phyloP scores from a whole-genome alignment of 2,888 invertebrate species.

The Lasioglossum vierecki region DNA sequence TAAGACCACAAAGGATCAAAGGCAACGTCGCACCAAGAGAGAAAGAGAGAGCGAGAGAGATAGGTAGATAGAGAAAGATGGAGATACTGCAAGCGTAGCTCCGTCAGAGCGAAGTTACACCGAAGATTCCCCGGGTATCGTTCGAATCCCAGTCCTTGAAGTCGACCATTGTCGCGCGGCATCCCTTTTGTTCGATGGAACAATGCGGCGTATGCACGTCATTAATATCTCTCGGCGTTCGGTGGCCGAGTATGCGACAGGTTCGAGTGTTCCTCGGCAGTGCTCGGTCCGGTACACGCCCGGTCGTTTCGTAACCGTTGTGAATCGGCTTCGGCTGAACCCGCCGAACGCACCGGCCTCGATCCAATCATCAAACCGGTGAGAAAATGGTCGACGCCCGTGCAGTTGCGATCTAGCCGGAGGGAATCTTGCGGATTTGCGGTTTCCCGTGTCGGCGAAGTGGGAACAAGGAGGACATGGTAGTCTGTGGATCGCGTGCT shows the following conservation, averaged over 20 bases:
- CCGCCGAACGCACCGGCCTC: background rate
- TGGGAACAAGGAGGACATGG: background rate
- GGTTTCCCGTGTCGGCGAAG: background rate
- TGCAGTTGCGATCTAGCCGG: background rate
- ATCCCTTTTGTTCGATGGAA: conserved; percentile 30
- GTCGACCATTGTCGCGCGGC: conserved; percentile 28
- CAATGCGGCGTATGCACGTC: conserved; percentile 17
- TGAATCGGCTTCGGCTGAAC: background rate
- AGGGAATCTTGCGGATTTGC: background rate
- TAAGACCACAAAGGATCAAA: background rate
- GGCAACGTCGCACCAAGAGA: background rate
- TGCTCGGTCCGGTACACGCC: background rate
- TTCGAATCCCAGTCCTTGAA: conserved; percentile 22
- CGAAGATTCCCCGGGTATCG: conserved; percentile 2
- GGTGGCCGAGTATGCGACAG: background rate
- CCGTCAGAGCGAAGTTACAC: background rate
- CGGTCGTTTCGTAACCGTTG: conserved; percentile 9
- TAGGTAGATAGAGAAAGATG: background rate
- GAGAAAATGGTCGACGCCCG: background rate
- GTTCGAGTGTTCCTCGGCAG: background rate
- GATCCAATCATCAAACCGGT: background rate
- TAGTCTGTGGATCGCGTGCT: background rate
- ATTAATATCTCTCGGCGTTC: conserved; percentile 3
- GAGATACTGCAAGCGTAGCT: background rate
- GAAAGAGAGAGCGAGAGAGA: background rate